Conservation (phyloP, 2,113 vertebrate genomes). For the Gulo gulo region DNA sequence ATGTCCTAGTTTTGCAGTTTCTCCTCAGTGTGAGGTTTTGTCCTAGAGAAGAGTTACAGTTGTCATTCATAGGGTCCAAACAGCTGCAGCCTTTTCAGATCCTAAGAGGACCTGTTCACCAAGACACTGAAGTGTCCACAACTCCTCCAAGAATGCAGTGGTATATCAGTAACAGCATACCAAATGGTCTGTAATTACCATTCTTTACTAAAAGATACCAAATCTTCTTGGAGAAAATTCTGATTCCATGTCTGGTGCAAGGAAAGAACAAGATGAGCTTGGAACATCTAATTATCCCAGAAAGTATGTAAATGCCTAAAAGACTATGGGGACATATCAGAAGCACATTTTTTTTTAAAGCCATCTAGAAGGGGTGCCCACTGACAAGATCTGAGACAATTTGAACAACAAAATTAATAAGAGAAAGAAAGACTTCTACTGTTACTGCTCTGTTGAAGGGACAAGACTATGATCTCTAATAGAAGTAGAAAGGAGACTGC, state of each 20-base stretch:
- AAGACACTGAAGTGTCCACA: not conserved
- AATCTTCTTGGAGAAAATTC: not conserved
- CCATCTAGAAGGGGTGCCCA: not conserved
- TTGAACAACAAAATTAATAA: not conserved
- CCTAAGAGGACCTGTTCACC: not conserved
- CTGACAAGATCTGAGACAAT: not conserved
- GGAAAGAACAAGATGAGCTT: not conserved
- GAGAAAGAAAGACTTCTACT: not conserved
- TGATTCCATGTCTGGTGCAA: not conserved
- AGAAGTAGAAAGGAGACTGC: not conserved
- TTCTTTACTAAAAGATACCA: not conserved
- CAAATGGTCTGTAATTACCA: not conserved
- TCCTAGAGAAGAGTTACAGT: not conserved
- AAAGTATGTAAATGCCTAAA: not conserved
- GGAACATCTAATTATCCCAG: not conserved
- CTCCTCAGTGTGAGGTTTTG: conserved; percentile 4
- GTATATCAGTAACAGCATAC: not conserved
- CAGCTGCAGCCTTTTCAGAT: not conserved
- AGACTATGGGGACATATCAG: not conserved
- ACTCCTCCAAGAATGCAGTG: not conserved
- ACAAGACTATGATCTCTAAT: not conserved
- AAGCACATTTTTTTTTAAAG: not conserved
- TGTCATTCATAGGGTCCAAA: not conserved
- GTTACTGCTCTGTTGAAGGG: not conserved
- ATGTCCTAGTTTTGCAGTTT: conserved; percentile 9